phyloP scores from a whole-genome alignment of 2,113 vertebrate genomes.

The Salvelinus namaycush region DNA sequence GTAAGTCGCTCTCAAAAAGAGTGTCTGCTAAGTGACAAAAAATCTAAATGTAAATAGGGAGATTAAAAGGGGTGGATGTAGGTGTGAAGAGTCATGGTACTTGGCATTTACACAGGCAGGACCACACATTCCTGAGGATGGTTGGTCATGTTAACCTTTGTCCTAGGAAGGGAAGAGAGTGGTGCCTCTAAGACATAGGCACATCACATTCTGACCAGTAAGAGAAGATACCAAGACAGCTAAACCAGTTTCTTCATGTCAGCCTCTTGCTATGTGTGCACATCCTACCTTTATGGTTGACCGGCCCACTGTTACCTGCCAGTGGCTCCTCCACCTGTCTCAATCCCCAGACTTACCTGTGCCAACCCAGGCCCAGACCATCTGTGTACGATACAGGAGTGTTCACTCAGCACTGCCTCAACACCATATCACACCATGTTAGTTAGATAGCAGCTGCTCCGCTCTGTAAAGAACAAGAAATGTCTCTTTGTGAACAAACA shows the following conservation, averaged over 20 bases:
- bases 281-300: not conserved
- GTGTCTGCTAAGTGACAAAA: too few species aligned
- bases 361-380: slow-evolving; percentile 13
- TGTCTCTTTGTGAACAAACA: slow-evolving; percentile 65
- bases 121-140: slow-evolving; percentile 8
- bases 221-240: not conserved
- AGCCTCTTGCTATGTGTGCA: not conserved
- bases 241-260: not conserved
- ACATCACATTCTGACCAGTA: not conserved
- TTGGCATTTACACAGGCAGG: slow-evolving; percentile 22
- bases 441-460: slow-evolving; percentile 64
- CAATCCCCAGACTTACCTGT: slow-evolving; percentile 2
- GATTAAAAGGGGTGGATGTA: slow-evolving; percentile 41
- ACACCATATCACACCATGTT: slow-evolving; percentile 25
- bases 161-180: not conserved
- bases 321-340: not conserved
- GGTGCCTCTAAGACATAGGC: not conserved
- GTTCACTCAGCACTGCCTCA: slow-evolving; percentile 22
- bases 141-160: not conserved
- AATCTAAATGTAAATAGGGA: slow-evolving; percentile 26
- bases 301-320: not conserved
- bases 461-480: slow-evolving; percentile 47
- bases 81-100: slow-evolving; percentile 14
- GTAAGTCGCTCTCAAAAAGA: too few species aligned
- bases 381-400: not conserved